Conservation (phyloP, 2,113 vertebrate species). For the Brachypodius melanocephalos region DNA sequence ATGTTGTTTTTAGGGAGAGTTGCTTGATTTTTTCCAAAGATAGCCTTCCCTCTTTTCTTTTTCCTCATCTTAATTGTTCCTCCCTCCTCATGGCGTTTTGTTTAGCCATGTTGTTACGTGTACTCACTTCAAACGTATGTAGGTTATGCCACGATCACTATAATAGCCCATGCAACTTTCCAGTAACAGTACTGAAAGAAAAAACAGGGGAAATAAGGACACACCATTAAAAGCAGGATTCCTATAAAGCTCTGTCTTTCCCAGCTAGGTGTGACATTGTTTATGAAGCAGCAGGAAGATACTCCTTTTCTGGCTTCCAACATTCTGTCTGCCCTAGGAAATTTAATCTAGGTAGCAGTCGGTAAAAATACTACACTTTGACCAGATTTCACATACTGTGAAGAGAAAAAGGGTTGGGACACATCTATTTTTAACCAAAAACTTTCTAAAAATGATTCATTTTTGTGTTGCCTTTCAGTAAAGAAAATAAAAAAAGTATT, state of each 20-base stretch:
- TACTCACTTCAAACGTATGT: neutral
- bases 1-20: neutral
- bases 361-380: conserved; percentile 73
- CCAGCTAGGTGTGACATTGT: conserved; percentile 75
- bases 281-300: conserved; percentile 69
- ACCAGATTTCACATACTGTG: conserved; percentile 71
- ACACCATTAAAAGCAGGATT: conserved; percentile 17
- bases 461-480: conserved; percentile 24
- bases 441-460: conserved; percentile 68
- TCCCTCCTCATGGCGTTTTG: neutral
- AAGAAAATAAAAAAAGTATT: conserved; percentile 42
- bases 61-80: neutral
- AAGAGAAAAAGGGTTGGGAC: conserved; percentile 68
- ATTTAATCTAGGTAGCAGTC: conserved; percentile 77
- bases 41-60: neutral
- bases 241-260: conserved; percentile 33
- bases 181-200: conserved; percentile 55
- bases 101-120: neutral
- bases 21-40: neutral
- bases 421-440: conserved; percentile 72
- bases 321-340: conserved; percentile 68
- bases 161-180: conserved; percentile 4
- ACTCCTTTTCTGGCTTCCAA: conserved; percentile 66
- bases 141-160: neutral
- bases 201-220: conserved; percentile 59